Conservation (phyloP, 2,113 vertebrate species). For the Nematolebias whitei region DNA sequence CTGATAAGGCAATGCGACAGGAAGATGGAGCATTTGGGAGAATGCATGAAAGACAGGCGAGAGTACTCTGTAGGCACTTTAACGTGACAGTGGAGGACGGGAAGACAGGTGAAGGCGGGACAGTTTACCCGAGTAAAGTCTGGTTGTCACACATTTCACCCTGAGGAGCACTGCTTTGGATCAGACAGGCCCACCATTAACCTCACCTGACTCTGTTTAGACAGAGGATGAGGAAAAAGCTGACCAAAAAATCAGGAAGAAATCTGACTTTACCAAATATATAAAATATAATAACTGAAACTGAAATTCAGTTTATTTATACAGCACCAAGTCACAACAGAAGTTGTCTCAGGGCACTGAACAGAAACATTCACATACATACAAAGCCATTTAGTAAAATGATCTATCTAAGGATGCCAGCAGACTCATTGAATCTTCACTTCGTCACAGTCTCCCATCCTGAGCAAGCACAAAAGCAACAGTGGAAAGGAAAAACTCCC, state of each 20-base stretch:
- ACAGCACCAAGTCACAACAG: no score
- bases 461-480: no score
- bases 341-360: no score
- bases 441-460: no score
- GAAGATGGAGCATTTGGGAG: background rate
- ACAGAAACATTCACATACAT: no score
- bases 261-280: conserved; percentile 32
- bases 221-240: conserved; percentile 26
- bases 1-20: conserved; percentile 3
- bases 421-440: no score
- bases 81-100: conserved; percentile 15
- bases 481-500: no score
- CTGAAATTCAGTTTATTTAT: no score
- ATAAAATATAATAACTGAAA: no score
- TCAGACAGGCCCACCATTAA: conserved; percentile 48
- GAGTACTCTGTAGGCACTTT: conserved; percentile 38
- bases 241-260: conserved; percentile 11
- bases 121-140: conserved; percentile 29
- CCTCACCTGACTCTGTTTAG: conserved; percentile 52
- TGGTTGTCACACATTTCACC: conserved; percentile 15
- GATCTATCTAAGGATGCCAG: no score
- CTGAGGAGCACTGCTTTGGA: conserved; percentile 22
- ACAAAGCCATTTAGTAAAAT: no score
- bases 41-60: conserved; percentile 21
- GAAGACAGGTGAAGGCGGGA: conserved; percentile 47